Percentiles rank a stretch among this genome's conserved stretches.
These are phyloP conservation scores for Bradypodion ventrale DNA, from an alignment of 2,797 vertebrate genomes.

Conservation along the genomic window DNA sequence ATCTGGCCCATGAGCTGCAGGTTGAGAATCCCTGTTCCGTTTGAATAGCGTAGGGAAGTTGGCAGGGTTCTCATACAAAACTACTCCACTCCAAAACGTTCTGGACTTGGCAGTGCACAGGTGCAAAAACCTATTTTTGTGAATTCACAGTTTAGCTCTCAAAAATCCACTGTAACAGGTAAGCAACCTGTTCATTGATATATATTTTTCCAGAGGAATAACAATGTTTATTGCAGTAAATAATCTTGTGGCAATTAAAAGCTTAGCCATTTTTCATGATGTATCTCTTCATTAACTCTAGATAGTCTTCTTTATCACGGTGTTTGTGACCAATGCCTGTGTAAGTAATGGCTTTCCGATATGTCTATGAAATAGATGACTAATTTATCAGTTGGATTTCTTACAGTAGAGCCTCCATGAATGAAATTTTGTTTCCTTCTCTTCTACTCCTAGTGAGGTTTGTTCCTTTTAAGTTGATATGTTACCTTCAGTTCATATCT, in stretches of 20 bases:
- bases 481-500: background rate
- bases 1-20: too few relatives aligned
- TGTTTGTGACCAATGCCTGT: background rate
- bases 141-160: too few relatives aligned
- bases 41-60: too few relatives aligned
- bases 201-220: background rate
- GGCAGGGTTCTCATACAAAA: too few relatives aligned
- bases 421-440: background rate
- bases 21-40: too few relatives aligned
- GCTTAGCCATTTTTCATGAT: background rate
- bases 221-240: background rate
- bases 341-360: background rate
- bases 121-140: too few relatives aligned
- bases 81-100: too few relatives aligned
- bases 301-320: background rate
- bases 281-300: background rate
- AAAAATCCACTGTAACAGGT: too few relatives aligned
- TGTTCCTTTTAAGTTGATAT: background rate
- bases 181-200: too few relatives aligned
- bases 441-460: background rate
- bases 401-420: background rate
- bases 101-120: too few relatives aligned
- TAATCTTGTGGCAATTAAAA: background rate
- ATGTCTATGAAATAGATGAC: background rate
- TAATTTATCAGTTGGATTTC: background rate